phyloP scores from a whole-genome alignment of 2,113 vertebrate genomes.

The Ophthalmolycus amberensis region DNA sequence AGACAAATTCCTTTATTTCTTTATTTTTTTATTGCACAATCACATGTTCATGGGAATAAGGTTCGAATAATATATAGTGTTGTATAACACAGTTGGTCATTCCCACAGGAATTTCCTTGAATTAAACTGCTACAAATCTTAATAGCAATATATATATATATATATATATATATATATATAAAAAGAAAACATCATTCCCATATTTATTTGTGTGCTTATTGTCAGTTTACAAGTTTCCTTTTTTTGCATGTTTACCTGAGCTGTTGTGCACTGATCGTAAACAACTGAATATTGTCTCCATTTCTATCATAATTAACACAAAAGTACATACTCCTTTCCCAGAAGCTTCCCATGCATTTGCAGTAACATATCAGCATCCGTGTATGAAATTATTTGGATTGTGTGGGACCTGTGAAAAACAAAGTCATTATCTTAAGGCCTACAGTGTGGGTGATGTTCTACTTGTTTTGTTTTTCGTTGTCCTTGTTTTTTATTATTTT shows the following conservation, averaged over 20 bases:
- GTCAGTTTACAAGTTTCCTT: background rate
- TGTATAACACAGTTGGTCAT: too few relatives aligned
- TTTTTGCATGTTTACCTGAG: background rate
- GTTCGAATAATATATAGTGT: background rate
- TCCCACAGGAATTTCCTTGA: background rate
- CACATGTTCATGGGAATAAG: too few relatives aligned
- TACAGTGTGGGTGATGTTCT: background rate
- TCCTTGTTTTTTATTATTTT: too few relatives aligned
- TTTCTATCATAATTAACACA: background rate
- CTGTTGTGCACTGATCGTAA: background rate
- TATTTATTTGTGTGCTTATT: background rate
- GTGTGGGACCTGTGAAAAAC: background rate
- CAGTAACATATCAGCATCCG: background rate
- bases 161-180: too few relatives aligned
- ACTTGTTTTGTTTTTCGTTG: too few relatives aligned
- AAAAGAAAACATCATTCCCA: background rate
- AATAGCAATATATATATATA: background rate
- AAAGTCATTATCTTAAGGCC: background rate
- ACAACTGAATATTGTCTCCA: background rate
- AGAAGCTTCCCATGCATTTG: background rate
- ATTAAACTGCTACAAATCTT: background rate
- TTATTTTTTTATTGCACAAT: too few relatives aligned
- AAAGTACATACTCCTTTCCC: background rate
- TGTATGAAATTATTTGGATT: background rate
- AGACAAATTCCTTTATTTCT: background rate